These are phyloP conservation scores for Epinephelus coioides DNA, from an alignment of 2,797 vertebrate genomes.

Conservation along the genomic window DNA sequence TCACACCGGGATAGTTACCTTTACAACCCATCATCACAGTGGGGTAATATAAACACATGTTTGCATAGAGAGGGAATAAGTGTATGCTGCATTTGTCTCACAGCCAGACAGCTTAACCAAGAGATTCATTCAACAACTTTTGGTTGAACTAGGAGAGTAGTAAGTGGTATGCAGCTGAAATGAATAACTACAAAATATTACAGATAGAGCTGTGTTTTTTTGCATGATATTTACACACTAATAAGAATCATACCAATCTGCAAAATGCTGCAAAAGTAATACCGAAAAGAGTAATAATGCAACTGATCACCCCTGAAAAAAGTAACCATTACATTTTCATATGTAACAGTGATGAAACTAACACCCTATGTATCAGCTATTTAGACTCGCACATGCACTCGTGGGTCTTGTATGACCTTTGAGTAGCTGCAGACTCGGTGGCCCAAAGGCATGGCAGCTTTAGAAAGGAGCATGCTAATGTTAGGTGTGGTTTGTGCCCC, in stretches of 20 bases:
- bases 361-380: constrained; percentile 12
- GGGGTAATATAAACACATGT: constrained; percentile 46
- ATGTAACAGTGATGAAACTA: background rate
- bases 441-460: constrained; percentile 55
- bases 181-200: background rate
- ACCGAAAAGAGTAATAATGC: background rate
- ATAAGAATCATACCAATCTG: background rate
- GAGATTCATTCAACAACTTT: constrained; percentile 13
- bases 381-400: constrained; percentile 16
- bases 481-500: constrained; percentile 64
- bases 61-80: constrained; percentile 24
- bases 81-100: constrained; percentile 19
- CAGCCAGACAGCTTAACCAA: constrained; percentile 12
- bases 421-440: constrained; percentile 13
- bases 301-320: background rate
- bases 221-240: background rate
- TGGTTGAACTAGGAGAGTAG: background rate
- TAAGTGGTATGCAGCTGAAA: background rate
- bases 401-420: constrained; percentile 56
- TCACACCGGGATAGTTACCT: constrained; percentile 49
- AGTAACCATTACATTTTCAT: background rate
- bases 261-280: too few species aligned
- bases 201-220: background rate
- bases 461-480: constrained; percentile 62
- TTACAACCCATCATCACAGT: constrained; percentile 61